Evolutionary conservation across 1,140 invertebrate genomes (phyloP), one percentile per base, ranked within the genome.

Genomic region (Aphelenchoides besseyi): DNA sequence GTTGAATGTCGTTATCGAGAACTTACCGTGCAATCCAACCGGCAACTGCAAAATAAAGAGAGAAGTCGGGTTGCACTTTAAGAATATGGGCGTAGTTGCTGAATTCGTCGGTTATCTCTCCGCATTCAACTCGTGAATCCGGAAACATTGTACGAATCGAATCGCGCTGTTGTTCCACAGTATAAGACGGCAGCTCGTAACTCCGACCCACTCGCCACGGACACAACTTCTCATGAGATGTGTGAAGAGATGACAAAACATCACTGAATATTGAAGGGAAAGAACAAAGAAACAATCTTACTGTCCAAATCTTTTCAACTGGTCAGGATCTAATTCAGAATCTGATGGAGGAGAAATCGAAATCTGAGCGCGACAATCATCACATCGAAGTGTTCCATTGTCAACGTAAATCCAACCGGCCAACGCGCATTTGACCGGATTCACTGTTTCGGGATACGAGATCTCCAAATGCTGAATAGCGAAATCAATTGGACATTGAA

Each of bases 31-130:
- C 55, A 28, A 28, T 8, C 55, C 55, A 59, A 59, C 55, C 55
- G 18, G 55, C 55, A 33, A 59, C 18, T 23, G 55, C 55, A 59
- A 59, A 59, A 33, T 33, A 59, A 5, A 59, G 18, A 5, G 55
- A 12, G 55, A 59, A 59, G 18, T 59, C 18, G 18, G 55, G 18
- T 12, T 33, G 26, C 5, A 59, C 18, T 33, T 28, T 12, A 23
- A 12, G 5, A 28, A 59, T 33, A 23, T 28, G 26, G 12, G 55
- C 55, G 5, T 8, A 59, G 18, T 59, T 59, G 12, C 5, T 18
- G 55, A 59, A 59, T 33, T 59, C 55, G 18, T 29, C 18, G 5
- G 26, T 18, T 8, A 59, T 59, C 23, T 59, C 55, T 33, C 12
- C 55, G 5, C 5, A 59, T 12, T 59, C 18, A 5, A 23, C 5